Percentiles rank a stretch among this genome's conserved stretches.
phyloP scores from a whole-genome alignment of 2,888 invertebrate species.

The Tineola bisselliella region DNA sequence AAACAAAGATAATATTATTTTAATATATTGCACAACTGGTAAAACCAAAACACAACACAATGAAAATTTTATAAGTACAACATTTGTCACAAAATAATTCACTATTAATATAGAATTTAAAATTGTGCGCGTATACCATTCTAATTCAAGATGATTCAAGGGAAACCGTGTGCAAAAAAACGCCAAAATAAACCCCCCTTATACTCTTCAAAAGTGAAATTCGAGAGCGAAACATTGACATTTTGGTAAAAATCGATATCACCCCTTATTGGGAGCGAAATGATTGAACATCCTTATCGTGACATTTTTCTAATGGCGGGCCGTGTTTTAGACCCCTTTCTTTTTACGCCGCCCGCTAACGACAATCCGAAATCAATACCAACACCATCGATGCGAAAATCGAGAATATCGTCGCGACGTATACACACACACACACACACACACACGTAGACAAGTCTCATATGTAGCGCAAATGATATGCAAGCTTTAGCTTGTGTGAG shows the following conservation, averaged over 20 bases:
- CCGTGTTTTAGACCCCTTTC: slow-evolving; percentile 62
- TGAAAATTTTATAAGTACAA: no score
- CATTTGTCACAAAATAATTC: not conserved
- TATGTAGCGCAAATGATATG: slow-evolving; percentile 58
- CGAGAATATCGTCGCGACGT: slow-evolving; percentile 53
- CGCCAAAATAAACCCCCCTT: slow-evolving; percentile 21
- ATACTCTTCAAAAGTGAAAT: slow-evolving; percentile 33
- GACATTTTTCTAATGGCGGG: slow-evolving; percentile 66
- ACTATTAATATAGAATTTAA: slow-evolving; percentile 20
- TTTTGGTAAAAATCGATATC: slow-evolving; percentile 45
- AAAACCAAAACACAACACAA: slow-evolving; percentile 13
- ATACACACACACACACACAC: slow-evolving; percentile 30
- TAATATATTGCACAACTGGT: not conserved
- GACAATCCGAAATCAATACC: slow-evolving; percentile 68
- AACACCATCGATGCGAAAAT: slow-evolving; percentile 67
- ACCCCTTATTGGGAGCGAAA: slow-evolving; percentile 66
- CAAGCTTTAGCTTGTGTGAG: slow-evolving; percentile 50
- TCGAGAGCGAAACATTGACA: slow-evolving; percentile 30
- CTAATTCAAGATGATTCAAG: not conserved
- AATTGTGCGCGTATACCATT: slow-evolving; percentile 9
- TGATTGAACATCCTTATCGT: slow-evolving; percentile 68
- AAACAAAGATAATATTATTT: slow-evolving; percentile 5
- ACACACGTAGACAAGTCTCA: slow-evolving; percentile 17
- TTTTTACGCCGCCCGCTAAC: slow-evolving; percentile 45
- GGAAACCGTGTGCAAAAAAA: not conserved